Evolutionary conservation across 2,113 vertebrate genomes (phyloP).

Genomic region (Hyla sarda): DNA sequence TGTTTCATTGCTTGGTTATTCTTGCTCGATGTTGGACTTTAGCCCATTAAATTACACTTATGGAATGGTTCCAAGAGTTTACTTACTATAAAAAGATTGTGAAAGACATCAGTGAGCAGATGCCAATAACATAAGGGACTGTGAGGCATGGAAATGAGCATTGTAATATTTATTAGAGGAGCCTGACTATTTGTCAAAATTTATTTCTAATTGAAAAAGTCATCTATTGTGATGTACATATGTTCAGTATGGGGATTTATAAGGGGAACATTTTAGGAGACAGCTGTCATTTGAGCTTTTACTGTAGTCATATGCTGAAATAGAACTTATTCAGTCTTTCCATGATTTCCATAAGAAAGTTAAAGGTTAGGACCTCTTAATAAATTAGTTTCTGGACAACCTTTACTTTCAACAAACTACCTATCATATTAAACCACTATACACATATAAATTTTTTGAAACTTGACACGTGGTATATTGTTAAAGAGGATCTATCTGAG

Average conservation of each 20-base stretch:
- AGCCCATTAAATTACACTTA: conserved; percentile 28
- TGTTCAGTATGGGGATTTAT: not conserved
- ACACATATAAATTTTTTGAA: too few relatives aligned
- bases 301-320: too few relatives aligned
- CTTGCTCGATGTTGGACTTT: not conserved
- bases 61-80: conserved; percentile 31
- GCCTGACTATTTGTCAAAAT: too few relatives aligned
- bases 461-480: too few relatives aligned
- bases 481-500: too few relatives aligned
- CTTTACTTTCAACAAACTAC: too few relatives aligned
- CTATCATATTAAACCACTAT: too few relatives aligned
- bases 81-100: conserved; percentile 44
- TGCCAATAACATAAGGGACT: conserved; percentile 6
- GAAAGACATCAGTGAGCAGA: conserved; percentile 24
- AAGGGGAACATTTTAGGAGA: not conserved
- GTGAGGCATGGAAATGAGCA: not conserved
- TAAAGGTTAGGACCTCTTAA: too few relatives aligned
- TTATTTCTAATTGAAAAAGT: not conserved
- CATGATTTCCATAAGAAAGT: too few relatives aligned
- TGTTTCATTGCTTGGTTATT: conserved; percentile 3
- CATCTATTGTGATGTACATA: not conserved
- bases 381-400: too few relatives aligned
- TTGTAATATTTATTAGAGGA: not conserved
- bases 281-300: too few relatives aligned
- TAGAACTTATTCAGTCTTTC: too few relatives aligned